These are phyloP conservation scores for Laticauda laticaudata DNA, from an alignment of 2,113 vertebrate species.

Conservation along the genomic window DNA sequence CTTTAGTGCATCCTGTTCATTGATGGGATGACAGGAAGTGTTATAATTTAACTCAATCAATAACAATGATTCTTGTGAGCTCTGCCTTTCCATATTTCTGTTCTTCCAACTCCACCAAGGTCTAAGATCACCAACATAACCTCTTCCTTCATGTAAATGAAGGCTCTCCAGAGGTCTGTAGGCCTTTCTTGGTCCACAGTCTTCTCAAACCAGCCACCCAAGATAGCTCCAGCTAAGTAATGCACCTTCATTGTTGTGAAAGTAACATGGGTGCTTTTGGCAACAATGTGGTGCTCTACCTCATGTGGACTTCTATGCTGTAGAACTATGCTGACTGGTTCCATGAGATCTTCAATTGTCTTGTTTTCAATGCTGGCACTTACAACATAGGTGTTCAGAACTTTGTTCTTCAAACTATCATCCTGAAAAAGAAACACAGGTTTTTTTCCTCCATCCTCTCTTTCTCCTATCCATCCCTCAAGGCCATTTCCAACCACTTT, in stretches of 20 bases:
- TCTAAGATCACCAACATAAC: not conserved
- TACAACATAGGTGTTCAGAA: slow-evolving; percentile 78
- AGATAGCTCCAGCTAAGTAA: not conserved
- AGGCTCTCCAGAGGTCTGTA: not conserved
- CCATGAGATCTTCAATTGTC: slow-evolving; percentile 69
- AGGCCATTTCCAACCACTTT: not conserved
- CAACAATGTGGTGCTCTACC: slow-evolving; percentile 63
- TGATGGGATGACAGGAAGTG: not conserved
- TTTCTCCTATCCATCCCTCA: not conserved
- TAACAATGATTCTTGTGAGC: not conserved
- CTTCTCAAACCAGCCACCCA: not conserved
- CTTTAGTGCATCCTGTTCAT: not conserved
- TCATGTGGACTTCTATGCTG: slow-evolving; percentile 65
- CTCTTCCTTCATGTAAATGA: not conserved
- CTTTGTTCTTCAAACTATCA: slow-evolving; percentile 16
- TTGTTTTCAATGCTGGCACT: slow-evolving; percentile 81
- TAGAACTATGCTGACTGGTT: slow-evolving; percentile 77
- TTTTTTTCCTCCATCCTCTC: not conserved
- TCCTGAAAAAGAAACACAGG: slow-evolving; percentile 66
- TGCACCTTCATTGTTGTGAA: not conserved
- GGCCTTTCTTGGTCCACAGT: not conserved
- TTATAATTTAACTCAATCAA: not conserved
- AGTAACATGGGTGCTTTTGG: accelerated
- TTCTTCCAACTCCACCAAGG: not conserved
- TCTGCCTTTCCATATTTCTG: not conserved